These are phyloP conservation scores for Chaetophractus vellerosus DNA, from an alignment of 2,797 vertebrate genomes.

Conservation along the genomic window DNA sequence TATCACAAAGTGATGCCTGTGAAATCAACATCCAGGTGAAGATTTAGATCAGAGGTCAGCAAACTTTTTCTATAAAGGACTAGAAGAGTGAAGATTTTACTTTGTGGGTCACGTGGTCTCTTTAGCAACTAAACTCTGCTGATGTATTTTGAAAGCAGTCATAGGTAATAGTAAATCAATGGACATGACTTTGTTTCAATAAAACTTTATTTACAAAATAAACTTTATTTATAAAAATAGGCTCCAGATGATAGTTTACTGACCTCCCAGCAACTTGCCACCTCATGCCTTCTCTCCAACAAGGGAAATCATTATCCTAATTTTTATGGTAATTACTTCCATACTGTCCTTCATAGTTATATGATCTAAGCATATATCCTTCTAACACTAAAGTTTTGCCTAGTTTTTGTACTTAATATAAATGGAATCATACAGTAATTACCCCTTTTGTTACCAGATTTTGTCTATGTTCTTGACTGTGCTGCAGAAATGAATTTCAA, in stretches of 20 bases:
- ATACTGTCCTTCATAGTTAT: not conserved
- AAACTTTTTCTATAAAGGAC: slow-evolving; percentile 27
- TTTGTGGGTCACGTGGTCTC: not conserved
- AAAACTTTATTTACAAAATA: slow-evolving; percentile 47
- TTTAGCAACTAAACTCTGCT: slow-evolving; percentile 6
- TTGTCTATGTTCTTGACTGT: no score
- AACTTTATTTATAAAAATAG: slow-evolving; percentile 30
- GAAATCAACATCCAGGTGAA: slow-evolving; percentile 6
- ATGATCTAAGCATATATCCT: not conserved
- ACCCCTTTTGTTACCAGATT: not conserved
- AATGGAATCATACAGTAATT: not conserved
- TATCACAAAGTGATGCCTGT: slow-evolving; percentile 12
- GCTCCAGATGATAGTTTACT: not conserved
- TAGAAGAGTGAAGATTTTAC: not conserved
- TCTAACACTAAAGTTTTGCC: not conserved
- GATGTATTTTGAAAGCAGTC: not conserved
- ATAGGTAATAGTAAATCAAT: not conserved
- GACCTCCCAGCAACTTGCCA: not conserved
- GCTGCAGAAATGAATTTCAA: no score
- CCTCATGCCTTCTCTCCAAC: not conserved
- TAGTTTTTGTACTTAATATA: slow-evolving; percentile 14
- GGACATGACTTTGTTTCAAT: not conserved
- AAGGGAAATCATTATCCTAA: not conserved
- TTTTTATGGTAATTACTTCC: not conserved
- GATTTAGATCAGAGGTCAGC: not conserved